phyloP scores from a whole-genome alignment of 2,888 invertebrate genomes.

The Orthosia incerta region DNA sequence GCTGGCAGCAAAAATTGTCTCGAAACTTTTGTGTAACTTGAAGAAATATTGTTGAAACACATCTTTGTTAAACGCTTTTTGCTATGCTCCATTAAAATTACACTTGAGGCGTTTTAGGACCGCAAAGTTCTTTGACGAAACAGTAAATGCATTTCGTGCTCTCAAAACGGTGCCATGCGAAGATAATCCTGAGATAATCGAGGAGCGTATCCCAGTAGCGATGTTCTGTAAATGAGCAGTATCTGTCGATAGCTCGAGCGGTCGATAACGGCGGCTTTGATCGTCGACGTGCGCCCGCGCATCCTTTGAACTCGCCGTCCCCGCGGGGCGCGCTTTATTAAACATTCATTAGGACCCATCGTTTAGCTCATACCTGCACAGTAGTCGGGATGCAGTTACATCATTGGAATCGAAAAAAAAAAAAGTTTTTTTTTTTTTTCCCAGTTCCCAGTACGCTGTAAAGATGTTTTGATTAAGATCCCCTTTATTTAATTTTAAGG shows the following conservation, averaged over 20 bases:
- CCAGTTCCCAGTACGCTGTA: slow-evolving; percentile 38
- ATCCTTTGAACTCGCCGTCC: slow-evolving; percentile 85
- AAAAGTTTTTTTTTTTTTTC: slow-evolving; percentile 43
- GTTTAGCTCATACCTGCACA: slow-evolving; percentile 71
- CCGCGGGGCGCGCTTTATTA: slow-evolving; percentile 81
- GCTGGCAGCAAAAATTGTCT: slow-evolving; percentile 44
- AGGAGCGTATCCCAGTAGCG: slow-evolving; percentile 82
- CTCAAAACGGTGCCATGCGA: slow-evolving; percentile 44
- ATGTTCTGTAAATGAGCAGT: slow-evolving; percentile 77
- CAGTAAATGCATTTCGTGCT: slow-evolving; percentile 34
- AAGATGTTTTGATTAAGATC: slow-evolving; percentile 57
- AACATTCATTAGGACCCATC: slow-evolving; percentile 83
- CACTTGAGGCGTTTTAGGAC: slow-evolving; percentile 18
- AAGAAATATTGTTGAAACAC: slow-evolving; percentile 34
- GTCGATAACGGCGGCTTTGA: slow-evolving; percentile 87
- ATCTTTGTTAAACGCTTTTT: slow-evolving; percentile 18
- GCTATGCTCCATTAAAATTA: slow-evolving; percentile 16
- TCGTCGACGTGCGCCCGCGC: slow-evolving; percentile 71
- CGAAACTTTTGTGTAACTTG: slow-evolving; percentile 44
- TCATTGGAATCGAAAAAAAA: slow-evolving; percentile 55
- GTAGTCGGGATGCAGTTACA: slow-evolving; percentile 63
- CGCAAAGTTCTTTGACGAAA: slow-evolving; percentile 19
- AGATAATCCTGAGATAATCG: slow-evolving; percentile 65
- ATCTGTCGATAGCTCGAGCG: slow-evolving; percentile 82
- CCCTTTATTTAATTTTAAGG: slow-evolving; percentile 44